Conservation (phyloP, 23 tunicate species). For the Halocynthia roretzi region DNA sequence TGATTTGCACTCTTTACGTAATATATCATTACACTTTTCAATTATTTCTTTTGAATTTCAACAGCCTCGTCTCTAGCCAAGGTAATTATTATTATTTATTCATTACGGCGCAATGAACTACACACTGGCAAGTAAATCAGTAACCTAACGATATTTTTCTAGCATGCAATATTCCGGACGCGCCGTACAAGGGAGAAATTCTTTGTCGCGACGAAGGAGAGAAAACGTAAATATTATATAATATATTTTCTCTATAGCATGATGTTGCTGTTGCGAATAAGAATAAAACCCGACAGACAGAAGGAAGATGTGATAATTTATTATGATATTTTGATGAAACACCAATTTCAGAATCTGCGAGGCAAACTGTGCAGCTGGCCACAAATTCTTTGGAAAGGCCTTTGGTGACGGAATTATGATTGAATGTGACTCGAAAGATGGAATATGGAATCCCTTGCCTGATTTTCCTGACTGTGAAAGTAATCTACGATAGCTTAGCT, state of each 20-base stretch:
- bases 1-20: not conserved
- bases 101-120: not conserved
- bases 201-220: slow-evolving; percentile 3
- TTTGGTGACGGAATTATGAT: not conserved
- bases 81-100: not conserved
- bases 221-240: not conserved
- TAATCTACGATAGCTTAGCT: too few relatives aligned
- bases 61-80: not conserved
- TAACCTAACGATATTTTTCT: not conserved
- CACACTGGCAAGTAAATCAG: not conserved
- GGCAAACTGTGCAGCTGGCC: slow-evolving; percentile 1
- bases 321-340: not conserved
- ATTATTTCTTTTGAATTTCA: not conserved
- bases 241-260: not conserved
- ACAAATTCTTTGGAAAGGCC: not conserved
- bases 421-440: not conserved
- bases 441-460: not conserved
- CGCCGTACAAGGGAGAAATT: slow-evolving; percentile 1
- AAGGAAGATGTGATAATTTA: not conserved
- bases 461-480: not conserved
- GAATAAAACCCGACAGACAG: not conserved
- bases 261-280: not conserved
- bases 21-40: not conserved
- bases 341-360: not conserved
- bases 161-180: slow-evolving; percentile 6